These are phyloP conservation scores for Pseudoatta argentina DNA, from an alignment of 1,140 invertebrate genomes.

Conservation along the genomic window DNA sequence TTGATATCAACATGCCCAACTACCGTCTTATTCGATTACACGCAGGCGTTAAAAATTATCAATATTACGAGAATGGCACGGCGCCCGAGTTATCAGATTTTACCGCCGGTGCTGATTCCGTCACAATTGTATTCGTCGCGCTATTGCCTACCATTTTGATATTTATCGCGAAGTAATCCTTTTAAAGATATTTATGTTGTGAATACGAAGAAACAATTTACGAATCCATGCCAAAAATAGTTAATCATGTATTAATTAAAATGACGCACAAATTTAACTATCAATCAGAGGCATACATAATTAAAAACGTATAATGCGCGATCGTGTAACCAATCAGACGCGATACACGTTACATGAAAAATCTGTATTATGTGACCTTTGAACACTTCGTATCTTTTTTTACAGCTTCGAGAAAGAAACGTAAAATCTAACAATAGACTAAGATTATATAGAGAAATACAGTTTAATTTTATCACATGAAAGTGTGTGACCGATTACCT, in stretches of 20 bases:
- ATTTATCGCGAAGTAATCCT: slow-evolving; percentile 48
- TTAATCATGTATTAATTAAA: not conserved
- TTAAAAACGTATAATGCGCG: no score
- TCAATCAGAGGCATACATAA: no score
- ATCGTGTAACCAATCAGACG: no score
- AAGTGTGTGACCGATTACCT: no score
- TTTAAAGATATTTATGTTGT: not conserved
- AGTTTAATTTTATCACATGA: no score
- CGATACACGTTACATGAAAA: no score
- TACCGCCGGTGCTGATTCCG: slow-evolving; percentile 75
- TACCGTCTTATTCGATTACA: slow-evolving; percentile 87
- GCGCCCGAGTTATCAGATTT: slow-evolving; percentile 80
- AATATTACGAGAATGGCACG: slow-evolving; percentile 86
- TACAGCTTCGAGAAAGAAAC: no score
- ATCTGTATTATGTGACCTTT: no score
- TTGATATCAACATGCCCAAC: slow-evolving; percentile 87
- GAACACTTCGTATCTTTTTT: no score
- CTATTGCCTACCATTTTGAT: slow-evolving; percentile 44
- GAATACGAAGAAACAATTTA: not conserved
- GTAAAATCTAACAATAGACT: no score
- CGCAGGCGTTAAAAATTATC: slow-evolving; percentile 88
- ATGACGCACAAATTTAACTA: no score
- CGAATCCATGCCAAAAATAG: not conserved
- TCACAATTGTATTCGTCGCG: slow-evolving; percentile 30
- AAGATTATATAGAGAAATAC: no score